phyloP scores from a whole-genome alignment of 2,113 vertebrate species.

The Syngnathus floridae region DNA sequence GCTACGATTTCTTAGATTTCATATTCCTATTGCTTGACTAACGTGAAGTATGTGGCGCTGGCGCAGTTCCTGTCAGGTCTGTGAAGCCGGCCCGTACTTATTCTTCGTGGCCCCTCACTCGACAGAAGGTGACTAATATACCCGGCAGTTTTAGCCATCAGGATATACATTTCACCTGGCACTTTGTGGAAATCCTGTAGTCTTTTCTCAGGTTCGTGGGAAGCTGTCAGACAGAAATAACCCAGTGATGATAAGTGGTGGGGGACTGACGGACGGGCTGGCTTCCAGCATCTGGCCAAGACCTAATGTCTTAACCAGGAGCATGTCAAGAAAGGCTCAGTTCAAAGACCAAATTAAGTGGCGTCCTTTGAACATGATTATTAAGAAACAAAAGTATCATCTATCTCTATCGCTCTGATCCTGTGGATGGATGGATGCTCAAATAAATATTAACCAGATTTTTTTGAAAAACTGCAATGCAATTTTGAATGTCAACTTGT shows the following conservation, averaged over 20 bases:
- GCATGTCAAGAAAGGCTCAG: slow-evolving; percentile 18
- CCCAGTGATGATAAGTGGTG: neutral
- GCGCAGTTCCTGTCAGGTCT: slow-evolving; percentile 13
- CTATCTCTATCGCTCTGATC: no score
- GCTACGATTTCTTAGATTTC: neutral
- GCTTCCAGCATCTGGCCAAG: slow-evolving; percentile 13
- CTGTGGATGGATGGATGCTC: no score
- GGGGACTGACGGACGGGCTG: neutral
- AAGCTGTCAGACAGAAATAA: slow-evolving; percentile 21
- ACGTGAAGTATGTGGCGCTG: no score
- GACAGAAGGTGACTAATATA: slow-evolving; percentile 30
- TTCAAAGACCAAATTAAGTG: slow-evolving; percentile 14
- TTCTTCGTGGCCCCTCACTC: slow-evolving; percentile 16
- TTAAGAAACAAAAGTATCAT: neutral
- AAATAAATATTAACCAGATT: no score
- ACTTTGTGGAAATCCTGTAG: slow-evolving; percentile 1
- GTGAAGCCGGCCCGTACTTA: slow-evolving; percentile 14
- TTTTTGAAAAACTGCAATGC: no score
- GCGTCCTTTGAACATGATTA: slow-evolving; percentile 3
- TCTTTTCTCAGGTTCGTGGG: slow-evolving; percentile 9
- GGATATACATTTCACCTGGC: slow-evolving; percentile 10
- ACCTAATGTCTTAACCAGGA: slow-evolving; percentile 23
- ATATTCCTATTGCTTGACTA: slow-evolving; percentile 12
- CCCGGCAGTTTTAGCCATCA: slow-evolving; percentile 19
- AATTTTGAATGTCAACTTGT: no score